Evolutionary conservation across 2,888 invertebrate species (phyloP), one percentile per base, ranked within the genome.

Genomic region (Plemyria rubiginata): DNA sequence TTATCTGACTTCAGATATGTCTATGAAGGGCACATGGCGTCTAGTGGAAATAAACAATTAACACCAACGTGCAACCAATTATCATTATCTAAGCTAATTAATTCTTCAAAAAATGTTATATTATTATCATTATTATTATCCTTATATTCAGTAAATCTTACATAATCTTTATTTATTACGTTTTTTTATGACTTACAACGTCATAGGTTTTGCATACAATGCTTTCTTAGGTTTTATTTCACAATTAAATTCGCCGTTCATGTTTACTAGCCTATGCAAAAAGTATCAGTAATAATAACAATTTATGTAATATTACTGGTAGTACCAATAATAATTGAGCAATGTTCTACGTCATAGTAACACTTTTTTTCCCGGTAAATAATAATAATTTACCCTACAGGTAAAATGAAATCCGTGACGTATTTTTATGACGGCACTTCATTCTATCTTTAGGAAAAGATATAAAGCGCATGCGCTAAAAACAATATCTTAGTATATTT

Each of bases 401-500:
- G 45, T 48, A 29, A n/a, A 45, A 46, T 48, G 29, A 46, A 55
- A 64, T 50, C 38, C 50, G 48, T 62, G 65, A 62, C 65, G 65
- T 60, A 29, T 54, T 45, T 38, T 54, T 46, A 62, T 71, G 69
- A 70, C 70, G 62, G 52, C 54, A 62, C 55, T 66, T 49, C 56
- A 54, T 62, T 67, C 61, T 68, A 68, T 60, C 66, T 68, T 68
- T 70, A 65, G 67, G 62, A 71, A 65, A 29, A 67, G 46, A 63
- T 50, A 52, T 32, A 60, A 51, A 59, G 77, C 79, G 90, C 90
- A 87, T 88, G 90, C 88, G 86, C 70, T n/a, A 57, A 49, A 61
- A 65, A 81, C 75, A 32, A 70, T 87, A 84, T 85, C 87, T 88
- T 86, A 64, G 66, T 71, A 65, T 70, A 65, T 70, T 71, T 72